Base-by-base conservation (phyloP, 2,888 invertebrate genomes). In the Ernsta delagoae region DNA sequence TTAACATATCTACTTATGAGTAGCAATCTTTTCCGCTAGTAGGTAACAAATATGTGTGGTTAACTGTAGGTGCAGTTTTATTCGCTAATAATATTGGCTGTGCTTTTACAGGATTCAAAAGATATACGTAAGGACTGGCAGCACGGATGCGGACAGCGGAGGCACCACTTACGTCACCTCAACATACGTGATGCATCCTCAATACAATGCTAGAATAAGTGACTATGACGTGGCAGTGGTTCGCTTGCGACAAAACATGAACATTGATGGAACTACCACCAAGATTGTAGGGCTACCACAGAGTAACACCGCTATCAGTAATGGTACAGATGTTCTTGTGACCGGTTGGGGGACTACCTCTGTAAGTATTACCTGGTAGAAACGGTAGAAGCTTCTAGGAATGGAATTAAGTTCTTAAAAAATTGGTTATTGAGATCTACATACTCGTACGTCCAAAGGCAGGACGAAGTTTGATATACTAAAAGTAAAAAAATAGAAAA, bases 161-260 rank as follows among this genome's bases (percentile, higher is more conserved):
- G 94, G 95, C 0, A 77, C 70, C 0, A 63, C 84, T 67, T 94
- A 94, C 70, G 76, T 79, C 1, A 82, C 93, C 0, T 77, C 76
- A 0, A 56, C 63, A 0, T 79, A 88, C 12, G 72, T 66, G 0
- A 74, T 73, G 0, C 94, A 95, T 72, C 88, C 90, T 0, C 60
- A 73, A 0, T 95, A 90, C 76, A 86, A 94, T 71, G 24, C 73
- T 0, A n/a, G 11, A 0, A 86, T 83, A 0, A 79, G 79, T 8
- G 93, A 94, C 75, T 93, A 89, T 67, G 94, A 94, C 59, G 85
- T 93, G 0, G 94, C 84, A 0, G 71, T 94, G 3, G 78, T 94
- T 24, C 78, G 77, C 41, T 77, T 94, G 0, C 4, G 67, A 0
- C 77, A 78, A 9, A 71, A 78, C 0, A 94, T 94, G 74, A 72